These are phyloP conservation scores for Thalassarche chlororhynchos DNA, from an alignment of 2,113 vertebrate species.

Conservation along the genomic window DNA sequence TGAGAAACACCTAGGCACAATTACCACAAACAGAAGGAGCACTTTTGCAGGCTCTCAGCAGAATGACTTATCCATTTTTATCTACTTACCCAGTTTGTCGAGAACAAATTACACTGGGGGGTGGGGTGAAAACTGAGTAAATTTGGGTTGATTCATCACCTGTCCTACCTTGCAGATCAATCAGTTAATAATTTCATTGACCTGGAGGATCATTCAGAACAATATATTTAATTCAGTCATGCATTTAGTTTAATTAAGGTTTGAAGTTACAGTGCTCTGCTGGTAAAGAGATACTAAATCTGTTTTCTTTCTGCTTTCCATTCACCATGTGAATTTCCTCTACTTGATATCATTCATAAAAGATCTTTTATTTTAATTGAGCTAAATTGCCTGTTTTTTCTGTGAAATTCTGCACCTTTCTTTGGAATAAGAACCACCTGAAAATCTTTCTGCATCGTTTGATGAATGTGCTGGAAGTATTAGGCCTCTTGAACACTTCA, in stretches of 20 bases:
- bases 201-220: conserved; percentile 62
- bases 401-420: not conserved
- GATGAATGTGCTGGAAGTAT: not conserved
- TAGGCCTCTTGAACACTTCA: not conserved
- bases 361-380: conserved; percentile 20
- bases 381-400: not conserved
- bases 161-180: conserved; percentile 68
- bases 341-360: conserved; percentile 7
- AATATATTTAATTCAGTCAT: conserved; percentile 72
- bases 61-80: conserved; percentile 62
- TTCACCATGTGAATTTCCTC: not conserved
- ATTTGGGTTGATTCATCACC: conserved; percentile 75
- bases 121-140: conserved; percentile 53
- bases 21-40: not conserved
- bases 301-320: conserved; percentile 40
- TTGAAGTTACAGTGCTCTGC: conserved; percentile 47
- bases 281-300: conserved; percentile 57
- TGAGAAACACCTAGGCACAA: not conserved
- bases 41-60: conserved; percentile 4
- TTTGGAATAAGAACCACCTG: not conserved
- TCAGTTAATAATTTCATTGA: conserved; percentile 75
- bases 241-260: conserved; percentile 76
- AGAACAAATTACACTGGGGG: conserved; percentile 13
- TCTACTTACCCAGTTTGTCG: conserved; percentile 61
- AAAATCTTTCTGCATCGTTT: not conserved